Percentiles rank a stretch among this genome's conserved stretches.
Conservation (phyloP, 1,140 invertebrate genomes). For the Drosophila nigromelanica region DNA sequence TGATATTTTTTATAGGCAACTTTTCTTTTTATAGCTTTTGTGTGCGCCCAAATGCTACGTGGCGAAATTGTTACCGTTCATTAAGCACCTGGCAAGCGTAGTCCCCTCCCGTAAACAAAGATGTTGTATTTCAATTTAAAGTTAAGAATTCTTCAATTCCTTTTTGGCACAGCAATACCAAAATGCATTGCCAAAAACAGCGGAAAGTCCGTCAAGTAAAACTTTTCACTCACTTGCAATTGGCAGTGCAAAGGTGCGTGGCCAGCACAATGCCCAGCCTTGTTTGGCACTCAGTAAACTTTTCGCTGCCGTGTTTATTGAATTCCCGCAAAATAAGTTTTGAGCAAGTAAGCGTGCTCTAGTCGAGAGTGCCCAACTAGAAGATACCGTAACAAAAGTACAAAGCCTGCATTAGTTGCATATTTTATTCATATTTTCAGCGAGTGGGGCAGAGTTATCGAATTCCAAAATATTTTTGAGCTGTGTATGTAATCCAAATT, state of each 20-base stretch:
- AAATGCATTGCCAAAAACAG: slow-evolving; percentile 23
- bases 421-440: too few relatives aligned
- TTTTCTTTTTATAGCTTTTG: slow-evolving; percentile 46
- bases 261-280: slow-evolving; percentile 19
- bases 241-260: slow-evolving; percentile 20
- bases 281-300: slow-evolving; percentile 46
- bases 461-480: too few relatives aligned
- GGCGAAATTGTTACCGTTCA: slow-evolving; percentile 49
- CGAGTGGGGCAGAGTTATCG: too few relatives aligned
- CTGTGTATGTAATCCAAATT: too few relatives aligned
- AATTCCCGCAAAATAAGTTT: slow-evolving; percentile 26
- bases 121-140: slow-evolving; percentile 56
- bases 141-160: slow-evolving; percentile 8
- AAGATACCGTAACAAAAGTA: too few relatives aligned
- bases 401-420: too few relatives aligned
- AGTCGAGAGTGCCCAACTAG: too few relatives aligned
- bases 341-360: neutral
- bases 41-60: slow-evolving; percentile 7
- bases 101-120: slow-evolving; percentile 35
- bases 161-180: neutral
- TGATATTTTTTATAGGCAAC: slow-evolving; percentile 62
- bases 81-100: slow-evolving; percentile 42
- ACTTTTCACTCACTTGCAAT: slow-evolving; percentile 39
- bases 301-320: slow-evolving; percentile 40
- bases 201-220: slow-evolving; percentile 2